Evolutionary conservation across 2,797 vertebrate genomes (phyloP).

Genomic region (Centropyge bicolor): DNA sequence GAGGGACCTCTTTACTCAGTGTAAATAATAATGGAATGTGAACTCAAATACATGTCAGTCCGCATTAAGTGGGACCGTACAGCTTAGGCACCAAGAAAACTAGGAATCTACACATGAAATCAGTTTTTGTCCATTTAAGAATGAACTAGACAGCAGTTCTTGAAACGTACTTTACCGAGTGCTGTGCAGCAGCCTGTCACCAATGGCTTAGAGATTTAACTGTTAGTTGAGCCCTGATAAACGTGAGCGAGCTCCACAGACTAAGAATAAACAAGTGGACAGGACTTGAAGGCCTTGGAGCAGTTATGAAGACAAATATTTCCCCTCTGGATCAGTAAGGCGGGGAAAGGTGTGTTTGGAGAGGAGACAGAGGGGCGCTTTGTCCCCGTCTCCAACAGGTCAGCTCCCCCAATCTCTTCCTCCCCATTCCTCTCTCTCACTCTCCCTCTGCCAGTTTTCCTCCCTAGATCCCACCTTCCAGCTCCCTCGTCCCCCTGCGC

Average conservation of each 20-base stretch:
- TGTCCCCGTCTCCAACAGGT: constrained; percentile 86
- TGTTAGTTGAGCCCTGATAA: constrained; percentile 32
- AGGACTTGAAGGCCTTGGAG: constrained; percentile 52
- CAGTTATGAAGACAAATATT: constrained; percentile 86
- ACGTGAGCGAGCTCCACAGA: constrained; percentile 34
- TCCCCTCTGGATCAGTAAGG: constrained; percentile 85
- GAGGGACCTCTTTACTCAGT: constrained; percentile 53
- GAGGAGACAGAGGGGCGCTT: constrained; percentile 92
- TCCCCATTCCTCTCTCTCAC: constrained; percentile 61
- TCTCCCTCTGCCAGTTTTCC: constrained; percentile 21
- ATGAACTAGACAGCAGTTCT: constrained; percentile 2
- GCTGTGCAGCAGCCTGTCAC: not conserved
- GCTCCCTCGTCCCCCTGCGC: constrained; percentile 46
- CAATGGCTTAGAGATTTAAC: constrained; percentile 14
- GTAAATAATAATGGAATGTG: constrained; percentile 74
- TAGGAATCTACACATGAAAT: not conserved
- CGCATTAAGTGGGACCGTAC: constrained; percentile 42
- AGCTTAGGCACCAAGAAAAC: constrained; percentile 10
- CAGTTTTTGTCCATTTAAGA: not conserved
- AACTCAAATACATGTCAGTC: constrained; percentile 60
- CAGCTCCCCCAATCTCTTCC: constrained; percentile 71
- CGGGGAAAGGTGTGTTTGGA: constrained; percentile 86
- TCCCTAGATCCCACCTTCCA: constrained; percentile 59
- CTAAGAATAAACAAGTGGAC: constrained; percentile 69
- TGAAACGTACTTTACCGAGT: not conserved